These are phyloP conservation scores for Incurvaria masculella DNA, from an alignment of 2,888 invertebrate genomes.

Conservation along the genomic window DNA sequence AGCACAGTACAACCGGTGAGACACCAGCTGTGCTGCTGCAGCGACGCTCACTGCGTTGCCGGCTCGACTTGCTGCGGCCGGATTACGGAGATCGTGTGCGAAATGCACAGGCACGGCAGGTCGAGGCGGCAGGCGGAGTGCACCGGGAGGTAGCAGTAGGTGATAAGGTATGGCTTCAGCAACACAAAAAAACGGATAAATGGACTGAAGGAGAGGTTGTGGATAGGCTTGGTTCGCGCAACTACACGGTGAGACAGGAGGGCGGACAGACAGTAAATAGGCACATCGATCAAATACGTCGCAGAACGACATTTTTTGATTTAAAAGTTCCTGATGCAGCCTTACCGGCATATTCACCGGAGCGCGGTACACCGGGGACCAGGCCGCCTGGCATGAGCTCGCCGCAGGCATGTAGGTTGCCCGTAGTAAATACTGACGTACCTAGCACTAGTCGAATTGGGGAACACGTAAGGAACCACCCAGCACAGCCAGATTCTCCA, in stretches of 20 bases:
- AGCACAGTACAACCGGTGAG: constrained; percentile 1
- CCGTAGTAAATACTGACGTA: too few species aligned
- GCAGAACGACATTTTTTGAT: too few species aligned
- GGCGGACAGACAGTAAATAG: background rate
- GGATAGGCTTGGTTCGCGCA: background rate
- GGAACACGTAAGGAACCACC: too few species aligned
- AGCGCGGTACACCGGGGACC: too few species aligned
- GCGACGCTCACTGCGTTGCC: background rate
- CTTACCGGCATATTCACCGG: too few species aligned
- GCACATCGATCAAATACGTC: background rate
- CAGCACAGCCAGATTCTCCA: too few species aligned
- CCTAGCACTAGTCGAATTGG: too few species aligned
- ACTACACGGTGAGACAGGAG: background rate
- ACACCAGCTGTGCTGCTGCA: constrained; percentile 1
- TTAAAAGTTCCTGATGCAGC: too few species aligned
- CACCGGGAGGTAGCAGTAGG: background rate
- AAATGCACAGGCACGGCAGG: background rate
- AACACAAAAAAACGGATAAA: background rate
- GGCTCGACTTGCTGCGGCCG: background rate
- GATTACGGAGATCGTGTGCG: background rate
- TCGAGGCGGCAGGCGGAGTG: background rate
- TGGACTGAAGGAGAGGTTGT: background rate
- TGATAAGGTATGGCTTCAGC: background rate
- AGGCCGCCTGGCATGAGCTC: too few species aligned
- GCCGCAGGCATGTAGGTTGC: too few species aligned